A percentile compares a stretch with the other conserved stretches of the same genome.
phyloP scores from a whole-genome alignment of 2,888 invertebrate species.

The Nomada hirtipes region DNA sequence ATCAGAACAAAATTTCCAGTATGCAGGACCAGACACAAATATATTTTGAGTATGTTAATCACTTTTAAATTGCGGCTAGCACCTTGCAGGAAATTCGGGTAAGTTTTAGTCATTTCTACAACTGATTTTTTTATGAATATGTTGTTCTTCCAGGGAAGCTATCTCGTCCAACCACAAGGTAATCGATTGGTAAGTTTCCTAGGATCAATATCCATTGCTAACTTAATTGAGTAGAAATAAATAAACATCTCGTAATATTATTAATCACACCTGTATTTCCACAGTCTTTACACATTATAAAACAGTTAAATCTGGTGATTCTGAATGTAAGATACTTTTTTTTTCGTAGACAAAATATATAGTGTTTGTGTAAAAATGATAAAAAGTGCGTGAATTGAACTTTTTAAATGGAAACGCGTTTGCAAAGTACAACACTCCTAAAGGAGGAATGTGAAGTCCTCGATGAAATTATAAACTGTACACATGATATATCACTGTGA shows the following conservation, averaged over 20 bases:
- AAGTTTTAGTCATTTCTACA: conserved; percentile 33
- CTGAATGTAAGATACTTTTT: conserved; percentile 66
- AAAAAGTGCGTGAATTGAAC: conserved; percentile 37
- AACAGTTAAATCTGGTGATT: conserved; percentile 65
- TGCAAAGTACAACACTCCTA: conserved; percentile 44
- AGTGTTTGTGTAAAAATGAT: conserved; percentile 36
- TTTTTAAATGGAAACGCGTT: conserved; percentile 34
- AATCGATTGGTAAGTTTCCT: conserved; percentile 50
- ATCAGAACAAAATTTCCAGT: neutral
- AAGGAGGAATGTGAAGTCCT: conserved; percentile 15
- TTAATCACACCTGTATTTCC: conserved; percentile 78
- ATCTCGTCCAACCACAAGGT: conserved; percentile 29
- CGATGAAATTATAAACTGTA: conserved; percentile 24
- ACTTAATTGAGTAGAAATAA: conserved; percentile 43
- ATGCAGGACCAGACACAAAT: conserved; percentile 14
- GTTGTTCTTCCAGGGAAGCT: conserved; percentile 61
- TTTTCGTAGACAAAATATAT: conserved; percentile 42
- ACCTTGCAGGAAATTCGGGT: conserved; percentile 45
- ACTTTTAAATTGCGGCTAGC: conserved; percentile 44
- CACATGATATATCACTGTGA: neutral
- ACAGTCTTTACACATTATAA: conserved; percentile 79
- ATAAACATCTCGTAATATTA: conserved; percentile 28
- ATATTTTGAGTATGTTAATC: conserved; percentile 24
- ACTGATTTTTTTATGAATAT: conserved; percentile 49
- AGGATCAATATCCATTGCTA: neutral